These are phyloP conservation scores for Neolamprologus sp. DNA, from an alignment of 2,113 vertebrate genomes.

Conservation along the genomic window DNA sequence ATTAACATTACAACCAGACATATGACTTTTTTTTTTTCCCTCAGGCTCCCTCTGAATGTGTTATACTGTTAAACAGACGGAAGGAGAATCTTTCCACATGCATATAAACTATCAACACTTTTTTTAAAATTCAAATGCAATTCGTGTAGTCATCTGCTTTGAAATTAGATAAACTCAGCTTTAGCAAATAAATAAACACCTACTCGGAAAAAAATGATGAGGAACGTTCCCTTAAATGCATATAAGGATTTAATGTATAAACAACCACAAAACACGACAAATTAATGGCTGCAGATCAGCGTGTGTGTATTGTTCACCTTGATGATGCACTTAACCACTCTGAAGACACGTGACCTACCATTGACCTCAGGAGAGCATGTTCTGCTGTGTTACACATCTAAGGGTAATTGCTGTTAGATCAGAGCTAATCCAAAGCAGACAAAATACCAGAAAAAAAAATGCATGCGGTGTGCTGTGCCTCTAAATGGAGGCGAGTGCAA, in stretches of 20 bases:
- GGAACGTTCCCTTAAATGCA: neutral
- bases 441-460: constrained; percentile 46
- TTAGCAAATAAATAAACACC: neutral
- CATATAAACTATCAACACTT: neutral
- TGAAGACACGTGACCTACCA: constrained; percentile 6
- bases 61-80: constrained; percentile 14
- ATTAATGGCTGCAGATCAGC: neutral
- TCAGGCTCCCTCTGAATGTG: neutral
- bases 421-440: constrained; percentile 58
- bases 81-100: neutral
- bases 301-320: neutral
- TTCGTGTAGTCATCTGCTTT: neutral
- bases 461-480: constrained; percentile 4
- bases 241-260: neutral
- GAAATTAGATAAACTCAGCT: neutral
- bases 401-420: constrained; percentile 66
- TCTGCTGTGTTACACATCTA: constrained; percentile 34
- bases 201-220: neutral
- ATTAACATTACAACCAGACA: neutral
- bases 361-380: constrained; percentile 31
- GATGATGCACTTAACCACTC: constrained; percentile 11
- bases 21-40: neutral
- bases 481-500: neutral
- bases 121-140: neutral
- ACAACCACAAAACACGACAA: neutral